A percentile compares a stretch with the other conserved stretches of the same genome.
phyloP scores from a whole-genome alignment of 2,113 vertebrate species.

The Hiodon tergisus region DNA sequence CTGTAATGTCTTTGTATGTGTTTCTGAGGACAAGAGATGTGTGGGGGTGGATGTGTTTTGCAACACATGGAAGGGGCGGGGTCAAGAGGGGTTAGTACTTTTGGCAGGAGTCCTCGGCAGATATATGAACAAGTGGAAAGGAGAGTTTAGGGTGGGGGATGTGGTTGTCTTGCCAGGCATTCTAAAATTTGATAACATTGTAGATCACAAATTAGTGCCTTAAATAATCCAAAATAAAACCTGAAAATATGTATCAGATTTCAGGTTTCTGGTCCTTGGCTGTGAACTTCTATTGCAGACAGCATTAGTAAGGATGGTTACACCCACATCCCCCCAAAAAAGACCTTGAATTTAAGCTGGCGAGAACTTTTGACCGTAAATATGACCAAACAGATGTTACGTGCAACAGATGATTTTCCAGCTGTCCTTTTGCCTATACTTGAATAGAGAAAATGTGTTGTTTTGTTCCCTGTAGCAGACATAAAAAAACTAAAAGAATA shows the following conservation, averaged over 20 bases:
- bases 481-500: conserved; percentile 44
- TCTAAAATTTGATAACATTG: background rate
- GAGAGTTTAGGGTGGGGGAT: background rate
- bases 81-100: conserved; percentile 3
- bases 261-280: background rate
- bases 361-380: conserved; percentile 64
- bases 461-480: conserved; percentile 58
- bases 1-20: background rate
- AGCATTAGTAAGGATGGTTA: background rate
- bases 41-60: conserved; percentile 11
- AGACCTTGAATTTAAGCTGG: conserved; percentile 34
- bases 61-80: conserved; percentile 4
- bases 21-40: background rate
- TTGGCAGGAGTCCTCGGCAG: conserved; percentile 1
- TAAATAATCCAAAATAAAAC: conserved; percentile 7
- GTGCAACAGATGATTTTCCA: conserved; percentile 72
- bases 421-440: conserved; percentile 65
- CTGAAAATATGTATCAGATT: conserved; percentile 1
- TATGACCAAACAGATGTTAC: conserved; percentile 73
- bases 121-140: conserved; percentile 1
- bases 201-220: background rate
- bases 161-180: background rate
- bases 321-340: background rate
- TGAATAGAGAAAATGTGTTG: conserved; percentile 67
- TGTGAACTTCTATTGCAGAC: conserved; percentile 5